phyloP scores from a whole-genome alignment of 1,140 invertebrate species.

The Drosophila murphyi region DNA sequence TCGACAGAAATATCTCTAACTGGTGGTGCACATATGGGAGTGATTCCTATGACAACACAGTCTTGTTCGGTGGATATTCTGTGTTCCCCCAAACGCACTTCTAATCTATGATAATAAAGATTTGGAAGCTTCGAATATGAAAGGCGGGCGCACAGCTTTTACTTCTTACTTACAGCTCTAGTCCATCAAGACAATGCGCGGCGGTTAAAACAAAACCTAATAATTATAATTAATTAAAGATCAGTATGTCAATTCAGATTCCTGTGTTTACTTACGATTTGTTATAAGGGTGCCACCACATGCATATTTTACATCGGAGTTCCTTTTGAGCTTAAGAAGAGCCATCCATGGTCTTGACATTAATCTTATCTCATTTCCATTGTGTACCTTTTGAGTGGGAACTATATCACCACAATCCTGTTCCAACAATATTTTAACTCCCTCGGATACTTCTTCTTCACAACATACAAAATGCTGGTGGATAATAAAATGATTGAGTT shows the following conservation, averaged over 20 bases:
- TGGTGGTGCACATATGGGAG: background rate
- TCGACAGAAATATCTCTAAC: constrained; percentile 16
- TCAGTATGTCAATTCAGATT: background rate
- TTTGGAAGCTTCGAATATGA: too few relatives aligned
- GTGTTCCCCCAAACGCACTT: constrained; percentile 34
- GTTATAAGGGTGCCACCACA: constrained; percentile 32
- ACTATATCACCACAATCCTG: constrained; percentile 6
- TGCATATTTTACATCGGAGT: background rate
- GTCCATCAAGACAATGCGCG: constrained; percentile 24
- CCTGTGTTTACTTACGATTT: constrained; percentile 9
- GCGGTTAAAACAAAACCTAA: constrained; percentile 36
- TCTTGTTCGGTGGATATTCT: background rate
- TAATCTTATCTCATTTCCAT: background rate
- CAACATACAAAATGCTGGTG: constrained; percentile 12
- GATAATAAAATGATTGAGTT: background rate
- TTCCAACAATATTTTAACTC: background rate
- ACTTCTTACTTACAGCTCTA: constrained; percentile 13
- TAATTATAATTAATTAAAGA: background rate
- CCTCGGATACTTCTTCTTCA: background rate
- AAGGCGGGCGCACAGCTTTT: background rate
- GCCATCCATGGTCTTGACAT: constrained; percentile 41
- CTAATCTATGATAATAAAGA: background rate
- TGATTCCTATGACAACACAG: background rate
- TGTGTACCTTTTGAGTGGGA: background rate
- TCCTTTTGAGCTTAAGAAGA: background rate